phyloP scores from a whole-genome alignment of 2,113 vertebrate genomes.

The Porphyrio hochstetteri region DNA sequence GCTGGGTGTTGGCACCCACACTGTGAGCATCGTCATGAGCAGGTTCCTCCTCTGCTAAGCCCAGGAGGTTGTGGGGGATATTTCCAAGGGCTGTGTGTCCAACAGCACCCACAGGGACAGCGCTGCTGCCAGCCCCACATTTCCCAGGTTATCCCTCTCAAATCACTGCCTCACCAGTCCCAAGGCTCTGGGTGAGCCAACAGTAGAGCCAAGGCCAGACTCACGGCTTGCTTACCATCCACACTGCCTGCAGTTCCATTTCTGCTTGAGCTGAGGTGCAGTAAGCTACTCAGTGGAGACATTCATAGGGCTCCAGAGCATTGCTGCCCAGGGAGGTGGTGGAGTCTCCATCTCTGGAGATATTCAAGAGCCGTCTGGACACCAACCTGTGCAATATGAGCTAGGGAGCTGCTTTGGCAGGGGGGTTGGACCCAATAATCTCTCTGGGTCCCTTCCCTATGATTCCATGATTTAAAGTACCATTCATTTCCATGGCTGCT shows the following conservation, averaged over 20 bases:
- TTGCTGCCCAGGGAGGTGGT: no score
- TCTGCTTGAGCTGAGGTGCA: rapidly evolving
- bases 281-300: rapidly evolving
- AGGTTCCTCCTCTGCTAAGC: neutral
- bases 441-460: no score
- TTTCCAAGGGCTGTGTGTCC: neutral
- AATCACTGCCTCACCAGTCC: rapidly evolving
- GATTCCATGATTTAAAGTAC: no score
- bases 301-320: neutral
- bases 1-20: neutral
- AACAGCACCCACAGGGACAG: rapidly evolving
- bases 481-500: neutral
- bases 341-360: no score
- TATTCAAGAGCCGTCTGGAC: no score
- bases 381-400: no score
- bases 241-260: rapidly evolving
- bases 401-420: no score
- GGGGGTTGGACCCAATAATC: no score
- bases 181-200: neutral
- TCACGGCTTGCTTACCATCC: neutral
- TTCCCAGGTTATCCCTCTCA: rapidly evolving
- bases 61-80: neutral
- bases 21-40: rapidly evolving
- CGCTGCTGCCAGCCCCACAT: neutral
- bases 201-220: neutral